Evolutionary conservation across 1,140 invertebrate genomes (phyloP), one percentile per base, ranked within the genome.

Genomic region (Phymastichus coffea): DNA sequence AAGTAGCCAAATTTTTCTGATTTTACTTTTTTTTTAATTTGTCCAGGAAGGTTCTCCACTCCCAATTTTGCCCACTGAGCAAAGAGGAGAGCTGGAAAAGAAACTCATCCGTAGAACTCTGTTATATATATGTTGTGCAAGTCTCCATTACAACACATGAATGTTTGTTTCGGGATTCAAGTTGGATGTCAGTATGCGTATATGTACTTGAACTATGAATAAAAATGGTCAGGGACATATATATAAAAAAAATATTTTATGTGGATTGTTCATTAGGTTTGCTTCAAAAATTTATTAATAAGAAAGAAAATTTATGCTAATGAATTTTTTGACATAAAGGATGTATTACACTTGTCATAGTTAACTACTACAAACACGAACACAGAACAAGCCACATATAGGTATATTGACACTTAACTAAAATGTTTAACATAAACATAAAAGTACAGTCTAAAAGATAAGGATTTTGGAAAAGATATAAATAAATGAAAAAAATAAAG

Each of bases 1-100:
- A 63, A 64, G 72, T 59, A 69, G 71, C 66, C 68, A 58, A 65
- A 57, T 57, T 61, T 67, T 60, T 67, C 63, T 56, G 23, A 37
- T 12, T 66, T 67, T 57, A 52, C 59, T 63, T 53, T 57, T 52
- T 58, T 65, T 66, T 55, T 15, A 38, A 61, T 69, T 68, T 70
- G 37, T 65, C 73, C 75, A 72, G 70, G 70, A 78, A 78, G 73
- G 66, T 79, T 80, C 75, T 80, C 78, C 79, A 81, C 79, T 83
- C 82, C 83, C 83, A 84, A 83, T 84, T 85, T 85, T 84, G 83
- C 83, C 83, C 81, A 78, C 83, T 82, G 84, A 88, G 88, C 88
- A 90, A 90, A 90, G 88, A 90, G 88, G 88, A 90, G 88, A 90
- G 86, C 87, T 88, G 88, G 86, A 88, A 86, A 84, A 82, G 82